phyloP scores from a whole-genome alignment of 2,113 vertebrate genomes.

The Cricetomys ansorgei region DNA sequence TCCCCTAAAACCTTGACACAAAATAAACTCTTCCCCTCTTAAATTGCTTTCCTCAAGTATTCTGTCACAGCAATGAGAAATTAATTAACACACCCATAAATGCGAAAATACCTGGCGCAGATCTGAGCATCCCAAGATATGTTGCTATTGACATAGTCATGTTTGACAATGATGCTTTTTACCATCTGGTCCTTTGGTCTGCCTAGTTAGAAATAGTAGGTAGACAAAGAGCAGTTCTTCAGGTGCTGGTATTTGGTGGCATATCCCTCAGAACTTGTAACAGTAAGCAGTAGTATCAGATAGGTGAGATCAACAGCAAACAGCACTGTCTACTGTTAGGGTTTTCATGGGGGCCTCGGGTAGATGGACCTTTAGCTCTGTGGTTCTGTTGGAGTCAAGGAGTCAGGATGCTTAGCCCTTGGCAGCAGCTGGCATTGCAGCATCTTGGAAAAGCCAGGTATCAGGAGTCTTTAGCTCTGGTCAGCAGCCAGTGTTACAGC shows the following conservation, averaged over 20 bases:
- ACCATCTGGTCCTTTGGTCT: neutral
- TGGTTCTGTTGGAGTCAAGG: neutral
- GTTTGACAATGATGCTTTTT: neutral
- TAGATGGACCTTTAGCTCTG: neutral
- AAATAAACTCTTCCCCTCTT: neutral
- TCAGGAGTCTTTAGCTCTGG: neutral
- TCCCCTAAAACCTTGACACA: neutral
- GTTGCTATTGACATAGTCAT: neutral
- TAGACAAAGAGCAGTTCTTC: neutral
- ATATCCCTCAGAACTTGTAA: neutral
- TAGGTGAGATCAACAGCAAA: neutral
- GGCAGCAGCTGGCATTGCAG: neutral
- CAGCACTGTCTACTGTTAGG: neutral
- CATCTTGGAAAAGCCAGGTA: neutral
- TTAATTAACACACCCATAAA: neutral
- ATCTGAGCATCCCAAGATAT: neutral
- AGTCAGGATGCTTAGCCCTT: neutral
- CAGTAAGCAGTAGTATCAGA: neutral
- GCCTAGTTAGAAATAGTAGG: neutral
- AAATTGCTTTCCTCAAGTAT: neutral
- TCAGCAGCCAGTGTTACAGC: neutral
- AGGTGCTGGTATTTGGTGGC: neutral
- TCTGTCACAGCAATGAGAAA: neutral
- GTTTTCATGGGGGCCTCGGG: neutral
- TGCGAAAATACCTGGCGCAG: neutral